phyloP scores from a whole-genome alignment of 2,113 vertebrate species.

The Salvator merianae region DNA sequence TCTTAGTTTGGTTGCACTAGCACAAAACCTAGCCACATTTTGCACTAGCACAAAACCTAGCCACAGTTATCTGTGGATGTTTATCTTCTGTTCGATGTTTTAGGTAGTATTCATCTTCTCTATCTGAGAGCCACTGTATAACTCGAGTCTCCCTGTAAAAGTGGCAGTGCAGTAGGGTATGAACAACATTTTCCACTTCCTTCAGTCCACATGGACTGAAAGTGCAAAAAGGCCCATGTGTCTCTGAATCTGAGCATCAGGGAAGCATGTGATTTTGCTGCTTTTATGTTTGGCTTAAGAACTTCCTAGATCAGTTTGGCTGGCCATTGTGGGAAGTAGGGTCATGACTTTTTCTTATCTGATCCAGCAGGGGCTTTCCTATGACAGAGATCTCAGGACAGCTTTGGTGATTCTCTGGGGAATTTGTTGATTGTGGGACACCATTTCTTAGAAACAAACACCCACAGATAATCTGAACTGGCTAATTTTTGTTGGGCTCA shows the following conservation, averaged over 20 bases:
- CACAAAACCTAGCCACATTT: too few relatives aligned
- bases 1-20: too few relatives aligned
- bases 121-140: too few relatives aligned
- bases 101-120: too few relatives aligned
- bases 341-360: not conserved
- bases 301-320: not conserved
- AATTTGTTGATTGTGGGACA: not conserved
- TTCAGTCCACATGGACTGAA: not conserved
- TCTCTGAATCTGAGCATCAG: not conserved
- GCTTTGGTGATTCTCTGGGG: not conserved
- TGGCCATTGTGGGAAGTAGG: not conserved
- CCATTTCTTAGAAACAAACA: not conserved
- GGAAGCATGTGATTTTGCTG: not conserved
- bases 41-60: too few relatives aligned
- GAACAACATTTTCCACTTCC: too few relatives aligned
- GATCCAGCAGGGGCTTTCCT: not conserved
- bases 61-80: too few relatives aligned
- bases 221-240: too few relatives aligned
- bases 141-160: too few relatives aligned
- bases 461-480: not conserved
- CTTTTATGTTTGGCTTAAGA: not conserved
- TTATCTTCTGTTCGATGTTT: too few relatives aligned
- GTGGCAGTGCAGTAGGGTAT: too few relatives aligned
- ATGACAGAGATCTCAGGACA: not conserved
- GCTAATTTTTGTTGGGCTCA: not conserved